These are phyloP conservation scores for Brassicogethes aeneus DNA, from an alignment of 2,888 invertebrate species.

Conservation along the genomic window DNA sequence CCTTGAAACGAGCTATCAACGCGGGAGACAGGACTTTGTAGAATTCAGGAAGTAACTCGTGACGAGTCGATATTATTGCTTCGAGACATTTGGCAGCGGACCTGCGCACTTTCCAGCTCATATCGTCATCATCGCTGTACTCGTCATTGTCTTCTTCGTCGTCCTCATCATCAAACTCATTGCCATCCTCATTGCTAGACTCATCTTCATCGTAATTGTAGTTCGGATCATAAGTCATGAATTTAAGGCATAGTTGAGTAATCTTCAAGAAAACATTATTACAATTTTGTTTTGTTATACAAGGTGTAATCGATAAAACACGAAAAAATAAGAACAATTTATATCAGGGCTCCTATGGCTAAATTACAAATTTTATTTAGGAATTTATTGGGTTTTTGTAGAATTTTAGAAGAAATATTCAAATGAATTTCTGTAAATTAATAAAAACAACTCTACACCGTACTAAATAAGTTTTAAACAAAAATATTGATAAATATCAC, in stretches of 20 bases:
- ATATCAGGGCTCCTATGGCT: too few relatives aligned
- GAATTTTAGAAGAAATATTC: too few relatives aligned
- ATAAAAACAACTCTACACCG: too few relatives aligned
- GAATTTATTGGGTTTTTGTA: too few relatives aligned
- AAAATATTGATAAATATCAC: too few relatives aligned
- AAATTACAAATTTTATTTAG: too few relatives aligned
- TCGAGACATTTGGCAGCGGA: conserved; percentile 97
- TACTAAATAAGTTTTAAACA: too few relatives aligned
- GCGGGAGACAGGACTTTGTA: conserved; percentile 85
- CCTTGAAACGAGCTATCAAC: conserved; percentile 88
- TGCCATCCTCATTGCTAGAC: conserved; percentile 57
- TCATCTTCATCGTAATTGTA: conserved; percentile 96
- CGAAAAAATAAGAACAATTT: too few relatives aligned
- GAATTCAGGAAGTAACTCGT: conserved; percentile 83
- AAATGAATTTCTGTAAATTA: too few relatives aligned
- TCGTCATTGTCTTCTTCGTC: conserved; percentile 83
- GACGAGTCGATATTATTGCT: conserved; percentile 86
- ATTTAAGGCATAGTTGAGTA: conserved; percentile 77
- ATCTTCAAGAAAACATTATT: conserved; percentile 46
- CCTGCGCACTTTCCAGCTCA: conserved; percentile 97
- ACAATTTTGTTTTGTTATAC: conserved; percentile 5
- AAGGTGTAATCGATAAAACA: too few relatives aligned
- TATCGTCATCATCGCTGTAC: conserved; percentile 98
- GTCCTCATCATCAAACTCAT: conserved; percentile 55
- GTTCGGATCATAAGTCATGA: conserved; percentile 96